Conservation (phyloP, 2,888 invertebrate genomes). For the Drosophila eohydei region DNA sequence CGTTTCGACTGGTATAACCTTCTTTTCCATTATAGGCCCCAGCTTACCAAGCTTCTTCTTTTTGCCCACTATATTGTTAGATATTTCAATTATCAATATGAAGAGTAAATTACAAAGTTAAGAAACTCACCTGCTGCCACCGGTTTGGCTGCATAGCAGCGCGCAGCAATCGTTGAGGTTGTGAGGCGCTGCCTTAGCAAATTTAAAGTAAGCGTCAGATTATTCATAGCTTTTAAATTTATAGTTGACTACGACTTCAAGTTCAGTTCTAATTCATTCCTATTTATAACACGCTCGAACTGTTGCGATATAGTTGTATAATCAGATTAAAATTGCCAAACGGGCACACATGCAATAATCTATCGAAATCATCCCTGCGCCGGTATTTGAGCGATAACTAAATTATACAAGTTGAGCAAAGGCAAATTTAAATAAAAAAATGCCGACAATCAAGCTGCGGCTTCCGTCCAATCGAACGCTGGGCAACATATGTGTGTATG, state of each 20-base stretch:
- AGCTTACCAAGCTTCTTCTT: constrained; percentile 88
- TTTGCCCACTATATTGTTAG: constrained; percentile 82
- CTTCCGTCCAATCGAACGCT: constrained; percentile 86
- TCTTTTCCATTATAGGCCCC: constrained; percentile 89
- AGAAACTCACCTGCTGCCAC: constrained; percentile 60
- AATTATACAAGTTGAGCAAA: constrained; percentile 52
- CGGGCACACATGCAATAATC: constrained; percentile 32
- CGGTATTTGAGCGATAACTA: constrained; percentile 47
- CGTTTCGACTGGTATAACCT: constrained; percentile 92
- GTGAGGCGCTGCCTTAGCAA: constrained; percentile 50
- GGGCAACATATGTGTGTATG: constrained; percentile 88
- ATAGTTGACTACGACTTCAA: constrained; percentile 1
- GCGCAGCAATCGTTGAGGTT: constrained; percentile 23
- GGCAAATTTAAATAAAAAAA: constrained; percentile 8
- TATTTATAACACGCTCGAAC: constrained; percentile 27
- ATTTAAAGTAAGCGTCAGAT: constrained; percentile 36
- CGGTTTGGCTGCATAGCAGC: constrained; percentile 69
- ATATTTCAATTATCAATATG: constrained; percentile 1
- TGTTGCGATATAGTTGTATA: constrained; percentile 49
- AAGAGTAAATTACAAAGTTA: not conserved
- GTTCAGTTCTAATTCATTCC: constrained; percentile 7
- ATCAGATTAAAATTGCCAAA: constrained; percentile 28
- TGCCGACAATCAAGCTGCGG: constrained; percentile 56
- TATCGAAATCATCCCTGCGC: constrained; percentile 41
- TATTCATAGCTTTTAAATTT: constrained; percentile 48